Base-by-base conservation (phyloP, 2,113 vertebrate species). In the Tapirus terrestris region DNA sequence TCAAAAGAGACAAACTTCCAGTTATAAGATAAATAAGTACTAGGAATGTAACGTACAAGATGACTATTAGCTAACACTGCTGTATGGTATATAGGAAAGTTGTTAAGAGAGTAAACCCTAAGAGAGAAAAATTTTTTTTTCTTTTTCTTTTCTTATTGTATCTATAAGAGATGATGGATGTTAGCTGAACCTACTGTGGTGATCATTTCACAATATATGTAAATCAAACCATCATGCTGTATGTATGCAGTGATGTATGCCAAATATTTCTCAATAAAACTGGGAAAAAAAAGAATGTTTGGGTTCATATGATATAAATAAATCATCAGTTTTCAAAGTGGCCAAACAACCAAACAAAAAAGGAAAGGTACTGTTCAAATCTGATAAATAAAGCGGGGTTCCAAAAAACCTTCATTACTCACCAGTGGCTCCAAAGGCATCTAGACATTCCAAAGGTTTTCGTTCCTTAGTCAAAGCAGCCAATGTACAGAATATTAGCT, bases 391-490 rank as follows among this genome's bases (percentile, higher is more conserved):
- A 95, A 98, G 79, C 81, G 43, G 81, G 25, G 75, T 88, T 84
- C 60, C 58, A 97, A 39, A 92, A 97, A 96, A 83, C 18, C 21
- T 25, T 94, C 0, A 80, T 88, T 79, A 96, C 97, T 98, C 98
- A 99, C 99, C 99, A 84, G 99, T 99, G 77, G 99, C 99, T 98
- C 99, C 99, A 94, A 99, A 99, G 36, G 99, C 99, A 98, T 99
- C 99, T 96, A 99, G 99, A 99, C 99, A 99, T 92, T 99, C 99
- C 25, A 99, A 97, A 0, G 99, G 99, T 94, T 97, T 99, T 51
- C 99, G 99, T 95, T 99, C 99, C 91, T 99, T 98, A 5, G 99
- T 98, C 94, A 99, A 98, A 97, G 99, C 99, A 0, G 99, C 99
- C 58, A 99, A 98, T 0, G 99, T 99, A 65, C 99, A 99, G 97